These are phyloP conservation scores for Danio jaintianensis DNA, from an alignment of 2,797 vertebrate species.

Conservation along the genomic window DNA sequence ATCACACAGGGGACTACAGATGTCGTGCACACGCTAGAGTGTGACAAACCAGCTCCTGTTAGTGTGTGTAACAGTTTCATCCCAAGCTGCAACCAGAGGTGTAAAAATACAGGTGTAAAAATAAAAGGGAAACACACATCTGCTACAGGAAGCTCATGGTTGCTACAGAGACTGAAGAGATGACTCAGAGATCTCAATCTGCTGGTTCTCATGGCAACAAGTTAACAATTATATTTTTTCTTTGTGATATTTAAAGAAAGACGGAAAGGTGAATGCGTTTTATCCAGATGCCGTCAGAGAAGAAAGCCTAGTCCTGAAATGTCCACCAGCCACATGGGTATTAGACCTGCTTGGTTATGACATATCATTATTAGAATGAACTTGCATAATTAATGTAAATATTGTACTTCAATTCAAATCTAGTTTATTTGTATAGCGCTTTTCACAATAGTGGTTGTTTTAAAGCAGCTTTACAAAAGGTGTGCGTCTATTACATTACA, in stretches of 20 bases:
- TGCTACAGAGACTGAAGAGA: slow-evolving; percentile 25
- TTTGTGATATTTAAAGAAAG: background rate
- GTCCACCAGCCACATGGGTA: background rate
- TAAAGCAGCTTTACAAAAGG: too few species aligned
- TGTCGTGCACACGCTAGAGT: slow-evolving; percentile 26
- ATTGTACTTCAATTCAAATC: too few species aligned
- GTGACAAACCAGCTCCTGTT: background rate
- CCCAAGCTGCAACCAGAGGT: slow-evolving; percentile 30
- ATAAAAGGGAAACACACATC: background rate
- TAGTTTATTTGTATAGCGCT: too few species aligned
- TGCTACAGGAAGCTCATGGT: background rate
- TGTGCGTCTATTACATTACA: too few species aligned
- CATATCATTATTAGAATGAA: background rate
- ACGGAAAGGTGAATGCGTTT: slow-evolving; percentile 37
- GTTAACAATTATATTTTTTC: slow-evolving; percentile 7
- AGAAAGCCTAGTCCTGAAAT: background rate
- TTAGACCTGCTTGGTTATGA: background rate
- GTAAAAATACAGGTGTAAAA: slow-evolving; percentile 34
- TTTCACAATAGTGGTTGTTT: too few species aligned
- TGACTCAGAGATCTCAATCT: slow-evolving; percentile 40
- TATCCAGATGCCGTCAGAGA: slow-evolving; percentile 54
- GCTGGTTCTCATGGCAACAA: slow-evolving; percentile 49
- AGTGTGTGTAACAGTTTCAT: slow-evolving; percentile 15
- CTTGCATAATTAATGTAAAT: background rate
- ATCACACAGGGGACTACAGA: slow-evolving; percentile 49